Conservation (phyloP, 2,797 vertebrate genomes). For the Centroberyx gerrardi region DNA sequence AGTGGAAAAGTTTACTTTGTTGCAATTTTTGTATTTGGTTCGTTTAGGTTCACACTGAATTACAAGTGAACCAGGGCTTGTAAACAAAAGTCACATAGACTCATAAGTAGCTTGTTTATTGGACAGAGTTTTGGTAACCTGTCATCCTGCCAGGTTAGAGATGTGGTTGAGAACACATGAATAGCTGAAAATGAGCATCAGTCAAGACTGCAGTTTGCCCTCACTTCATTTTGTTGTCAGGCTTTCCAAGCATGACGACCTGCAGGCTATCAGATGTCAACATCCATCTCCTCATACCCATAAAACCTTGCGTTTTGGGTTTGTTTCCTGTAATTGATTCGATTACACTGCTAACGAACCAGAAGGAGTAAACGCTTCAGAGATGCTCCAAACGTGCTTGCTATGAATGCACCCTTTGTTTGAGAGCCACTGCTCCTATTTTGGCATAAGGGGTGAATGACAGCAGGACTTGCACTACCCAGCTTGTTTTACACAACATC, state of each 20-base stretch:
- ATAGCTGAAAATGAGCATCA: no score
- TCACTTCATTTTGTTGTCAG: no score
- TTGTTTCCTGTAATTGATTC: background rate
- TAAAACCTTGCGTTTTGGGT: constrained; percentile 22
- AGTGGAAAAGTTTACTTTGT: no score
- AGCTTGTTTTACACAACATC: constrained; percentile 27
- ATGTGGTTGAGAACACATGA: no score
- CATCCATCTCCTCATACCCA: background rate
- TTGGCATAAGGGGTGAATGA: background rate
- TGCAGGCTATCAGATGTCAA: background rate
- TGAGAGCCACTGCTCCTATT: no score
- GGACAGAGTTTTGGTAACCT: background rate
- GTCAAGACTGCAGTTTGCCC: no score
- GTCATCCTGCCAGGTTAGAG: background rate
- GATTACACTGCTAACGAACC: no score
- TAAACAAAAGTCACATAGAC: no score
- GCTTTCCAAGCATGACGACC: background rate
- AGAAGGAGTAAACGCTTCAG: no score
- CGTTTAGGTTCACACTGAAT: background rate
- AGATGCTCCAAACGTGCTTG: no score
- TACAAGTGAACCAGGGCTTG: no score
- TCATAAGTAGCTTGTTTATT: background rate
- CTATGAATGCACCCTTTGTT: no score
- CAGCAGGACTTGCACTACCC: background rate
- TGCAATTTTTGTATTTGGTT: background rate